Base-by-base conservation (phyloP, 2,797 vertebrate genomes). In the Tympanoctomys barrerae region DNA sequence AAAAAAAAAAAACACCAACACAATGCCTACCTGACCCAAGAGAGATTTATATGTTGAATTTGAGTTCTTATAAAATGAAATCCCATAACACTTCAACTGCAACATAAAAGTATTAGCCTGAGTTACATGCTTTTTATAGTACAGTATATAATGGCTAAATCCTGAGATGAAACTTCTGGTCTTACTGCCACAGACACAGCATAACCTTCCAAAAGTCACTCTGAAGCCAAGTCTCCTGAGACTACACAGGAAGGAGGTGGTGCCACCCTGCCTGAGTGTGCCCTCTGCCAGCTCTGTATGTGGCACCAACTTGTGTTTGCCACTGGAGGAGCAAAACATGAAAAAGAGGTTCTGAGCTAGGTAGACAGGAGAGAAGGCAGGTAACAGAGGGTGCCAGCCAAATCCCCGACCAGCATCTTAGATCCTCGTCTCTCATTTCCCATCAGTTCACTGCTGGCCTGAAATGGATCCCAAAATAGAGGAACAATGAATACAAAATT, bases 21-120 rank as follows among this genome's bases (percentile, higher is more conserved):
- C 62, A 88, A 83, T 93, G 83, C 52, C 57, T 97, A 22, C 26
- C 71, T 92, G 80, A 94, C 86, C 64, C 54, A 57, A 97, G 59
- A 93, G 46, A 95, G 87, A 94, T 94, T 96, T 94, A 95, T 90
- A 46, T 94, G 66, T 73, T 87, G 59, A 80, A 89, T 78, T 96
- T 90, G 68, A 90, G 66, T 87, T 90, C 89, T 95, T 97, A 96
- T 96, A 92, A 97, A 96, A 94, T 89, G 94, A 96, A 96, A 96
- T 85, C 90, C 78, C 86, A 42, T 79, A 95, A 95, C 79, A 97
- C 77, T 95, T 94, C 81, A 83, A 52, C 75, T 93, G 49, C 77
- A 78, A 96, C 96, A 97, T 94, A 70, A 97, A 97, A 97, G 90
- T 78, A 87, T 81, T 71, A 80, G 83, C 49, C 82, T 87, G 79